These are phyloP conservation scores for Luperina testacea DNA, from an alignment of 2,888 invertebrate species.

Conservation along the genomic window DNA sequence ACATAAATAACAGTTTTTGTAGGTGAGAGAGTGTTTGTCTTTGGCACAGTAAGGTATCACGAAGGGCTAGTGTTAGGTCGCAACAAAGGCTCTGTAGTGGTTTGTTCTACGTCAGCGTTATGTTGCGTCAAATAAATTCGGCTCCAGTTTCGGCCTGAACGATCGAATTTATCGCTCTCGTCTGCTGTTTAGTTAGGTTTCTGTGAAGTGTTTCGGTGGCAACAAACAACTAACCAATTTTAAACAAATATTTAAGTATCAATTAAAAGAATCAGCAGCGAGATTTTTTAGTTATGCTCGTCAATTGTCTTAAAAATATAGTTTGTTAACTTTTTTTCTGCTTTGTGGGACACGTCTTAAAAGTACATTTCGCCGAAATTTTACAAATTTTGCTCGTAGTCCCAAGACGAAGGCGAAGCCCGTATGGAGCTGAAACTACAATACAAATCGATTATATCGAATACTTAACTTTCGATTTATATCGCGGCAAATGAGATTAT, in stretches of 20 bases:
- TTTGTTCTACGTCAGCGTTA: conserved; percentile 1
- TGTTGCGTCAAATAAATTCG: not conserved
- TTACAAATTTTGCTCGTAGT: not conserved
- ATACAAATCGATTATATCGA: not conserved
- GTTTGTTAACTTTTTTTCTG: not conserved
- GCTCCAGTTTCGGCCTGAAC: not conserved
- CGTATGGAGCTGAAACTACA: not conserved
- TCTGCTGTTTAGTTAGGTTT: not conserved
- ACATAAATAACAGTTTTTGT: not conserved
- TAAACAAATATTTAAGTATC: not conserved
- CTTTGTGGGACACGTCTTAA: not conserved
- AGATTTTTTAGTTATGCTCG: not conserved
- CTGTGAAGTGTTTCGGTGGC: not conserved
- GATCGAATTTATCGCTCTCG: not conserved
- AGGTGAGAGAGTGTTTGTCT: not conserved
- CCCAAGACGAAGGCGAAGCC: no score
- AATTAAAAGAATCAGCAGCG: not conserved
- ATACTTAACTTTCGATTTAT: not conserved
- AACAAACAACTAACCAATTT: not conserved
- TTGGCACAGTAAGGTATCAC: not conserved
- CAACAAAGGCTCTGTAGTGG: not conserved
- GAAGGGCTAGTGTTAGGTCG: no score
- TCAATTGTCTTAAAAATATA: not conserved
- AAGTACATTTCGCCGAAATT: not conserved
- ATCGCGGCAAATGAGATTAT: not conserved